Percentiles rank a stretch among this genome's conserved stretches.
Conservation (phyloP, 2,888 invertebrate species). For the Mellilla xanthometata region DNA sequence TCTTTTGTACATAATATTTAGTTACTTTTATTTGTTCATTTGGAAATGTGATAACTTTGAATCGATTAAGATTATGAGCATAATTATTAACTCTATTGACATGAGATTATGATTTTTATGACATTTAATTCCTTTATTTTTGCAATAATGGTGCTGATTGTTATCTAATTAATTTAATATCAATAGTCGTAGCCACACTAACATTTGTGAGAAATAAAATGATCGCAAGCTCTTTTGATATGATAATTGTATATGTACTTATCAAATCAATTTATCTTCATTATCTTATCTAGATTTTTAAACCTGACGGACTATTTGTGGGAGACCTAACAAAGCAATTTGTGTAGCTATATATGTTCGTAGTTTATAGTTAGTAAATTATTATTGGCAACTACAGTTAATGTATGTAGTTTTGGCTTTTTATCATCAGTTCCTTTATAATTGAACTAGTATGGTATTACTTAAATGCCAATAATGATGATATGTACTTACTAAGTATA, state of each 20-base stretch:
- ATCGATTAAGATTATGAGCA: neutral
- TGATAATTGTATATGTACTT: conserved; percentile 3
- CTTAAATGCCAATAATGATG: too few species aligned
- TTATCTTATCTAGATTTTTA: conserved; percentile 19
- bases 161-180: conserved; percentile 7
- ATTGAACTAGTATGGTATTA: too few species aligned
- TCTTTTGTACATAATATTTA: conserved; percentile 44
- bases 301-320: neutral
- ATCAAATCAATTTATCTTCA: conserved; percentile 19
- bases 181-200: conserved; percentile 4
- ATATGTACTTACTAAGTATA: neutral
- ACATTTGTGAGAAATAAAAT: conserved; percentile 1
- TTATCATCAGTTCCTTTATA: too few species aligned
- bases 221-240: conserved; percentile 4
- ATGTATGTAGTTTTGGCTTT: too few species aligned
- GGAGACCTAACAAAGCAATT: too few species aligned
- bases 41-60: conserved; percentile 29
- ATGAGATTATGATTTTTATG: neutral
- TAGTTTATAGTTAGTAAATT: conserved; percentile 1
- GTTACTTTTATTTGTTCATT: conserved; percentile 25
- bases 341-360: too few species aligned
- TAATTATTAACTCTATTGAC: too few species aligned
- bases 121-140: neutral
- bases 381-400: too few species aligned
- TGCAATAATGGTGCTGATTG: conserved; percentile 23